Conservation (phyloP, 53 echinoderm and acorn worm genomes). For the Antedon mediterranea region DNA sequence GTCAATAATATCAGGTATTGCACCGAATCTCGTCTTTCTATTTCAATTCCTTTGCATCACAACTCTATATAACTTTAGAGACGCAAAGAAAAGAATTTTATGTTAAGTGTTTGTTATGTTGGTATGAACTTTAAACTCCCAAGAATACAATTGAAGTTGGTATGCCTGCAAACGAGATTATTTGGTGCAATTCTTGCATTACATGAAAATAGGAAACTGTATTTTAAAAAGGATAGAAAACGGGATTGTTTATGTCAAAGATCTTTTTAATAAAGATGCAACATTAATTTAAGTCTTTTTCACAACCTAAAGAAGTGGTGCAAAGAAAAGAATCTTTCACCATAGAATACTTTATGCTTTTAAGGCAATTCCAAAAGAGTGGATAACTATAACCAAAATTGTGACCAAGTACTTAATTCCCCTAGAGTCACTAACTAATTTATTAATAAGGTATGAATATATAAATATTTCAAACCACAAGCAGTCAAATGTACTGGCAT, state of each 20-base stretch:
- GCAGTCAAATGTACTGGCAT: too few relatives aligned
- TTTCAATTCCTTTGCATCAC: not conserved
- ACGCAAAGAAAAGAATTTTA: not conserved
- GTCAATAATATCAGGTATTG: not conserved
- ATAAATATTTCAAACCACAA: too few relatives aligned
- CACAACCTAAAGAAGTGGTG: not conserved
- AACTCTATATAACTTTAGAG: not conserved
- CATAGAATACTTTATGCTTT: not conserved
- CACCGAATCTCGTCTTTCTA: not conserved
- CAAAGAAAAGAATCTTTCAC: not conserved
- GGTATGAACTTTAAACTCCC: not conserved
- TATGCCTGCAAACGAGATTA: not conserved
- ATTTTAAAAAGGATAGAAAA: not conserved
- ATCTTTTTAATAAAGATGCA: not conserved
- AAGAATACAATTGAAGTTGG: not conserved
- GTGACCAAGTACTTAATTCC: too few relatives aligned
- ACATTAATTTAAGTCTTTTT: not conserved
- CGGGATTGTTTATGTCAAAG: not conserved
- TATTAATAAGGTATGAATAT: too few relatives aligned
- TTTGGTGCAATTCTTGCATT: not conserved
- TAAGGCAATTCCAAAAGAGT: not conserved
- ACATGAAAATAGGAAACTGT: not conserved
- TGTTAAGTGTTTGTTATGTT: not conserved
- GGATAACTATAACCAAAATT: not conserved
- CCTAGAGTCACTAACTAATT: too few relatives aligned